Evolutionary conservation across 2,797 vertebrate genomes (phyloP), one percentile per base, ranked within the genome.

Genomic region (Helostoma temminkii): DNA sequence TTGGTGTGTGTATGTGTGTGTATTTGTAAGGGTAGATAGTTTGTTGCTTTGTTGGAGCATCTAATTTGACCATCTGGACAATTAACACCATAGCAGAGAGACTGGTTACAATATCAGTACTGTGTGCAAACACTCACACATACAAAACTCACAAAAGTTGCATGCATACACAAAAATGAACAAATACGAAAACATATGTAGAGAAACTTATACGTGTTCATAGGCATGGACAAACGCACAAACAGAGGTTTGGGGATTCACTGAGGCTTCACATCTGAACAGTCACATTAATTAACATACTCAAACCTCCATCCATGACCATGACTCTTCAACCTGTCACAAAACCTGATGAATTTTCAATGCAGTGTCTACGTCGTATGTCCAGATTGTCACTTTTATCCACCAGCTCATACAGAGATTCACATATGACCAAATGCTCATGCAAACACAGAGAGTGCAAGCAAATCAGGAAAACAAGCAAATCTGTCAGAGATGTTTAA

Each of bases 61-160:
- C 88, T 93, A 92, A 93, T 92, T 93, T 90, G 89, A 86, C 92
- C 92, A 93, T 93, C 91, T 93, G 92, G 91, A 91, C 90, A 84
- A 87, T 90, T 90, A 89, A 87, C 87, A 80, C 74, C 60, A 81
- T 42, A 86, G 82, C 89, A 88, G 90, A 90, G 91, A 82, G 88
- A 88, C 72, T 80, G 83, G 85, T 89, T 88, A 87, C 85, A 83
- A 83, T 91, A 89, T 82, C 56, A 71, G 72, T 62, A 43, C 53
- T 21, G 57, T 58, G 65, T 49, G 34, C 56, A 63, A 59, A 76
- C 59, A 66, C 37, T 30, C 28, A 39, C 49, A 46, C 39, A 19
- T 14, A 41, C 61, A 75, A 60, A 56, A 26, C 25, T 24, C 30
- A 74, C 48, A 37, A 46, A 53, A 58, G 32, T 34, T 47, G 42